Percentiles rank a stretch among this genome's conserved stretches.
Evolutionary conservation across 2,113 vertebrate species (phyloP).

Genomic region (Aramus guarauna): DNA sequence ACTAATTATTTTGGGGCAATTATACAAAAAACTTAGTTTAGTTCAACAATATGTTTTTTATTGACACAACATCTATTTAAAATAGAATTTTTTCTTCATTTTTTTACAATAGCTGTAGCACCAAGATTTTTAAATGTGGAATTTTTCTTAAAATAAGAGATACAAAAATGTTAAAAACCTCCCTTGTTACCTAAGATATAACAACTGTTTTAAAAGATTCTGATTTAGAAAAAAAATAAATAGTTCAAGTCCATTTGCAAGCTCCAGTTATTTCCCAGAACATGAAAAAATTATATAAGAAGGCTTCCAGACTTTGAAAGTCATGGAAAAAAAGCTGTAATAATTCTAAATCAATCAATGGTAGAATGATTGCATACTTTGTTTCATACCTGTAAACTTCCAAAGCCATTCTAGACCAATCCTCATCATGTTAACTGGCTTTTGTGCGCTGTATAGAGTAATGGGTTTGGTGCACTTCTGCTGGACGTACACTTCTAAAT

Average conservation of each 20-base stretch:
- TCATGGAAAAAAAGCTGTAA: background rate
- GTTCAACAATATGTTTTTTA: background rate
- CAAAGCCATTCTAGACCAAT: conserved; percentile 94
- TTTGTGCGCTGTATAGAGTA: conserved; percentile 88
- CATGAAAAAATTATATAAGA: background rate
- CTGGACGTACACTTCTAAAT: conserved; percentile 93
- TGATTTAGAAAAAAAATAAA: background rate
- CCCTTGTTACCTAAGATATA: background rate
- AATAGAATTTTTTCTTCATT: background rate
- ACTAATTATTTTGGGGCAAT: background rate
- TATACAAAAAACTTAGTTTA: background rate
- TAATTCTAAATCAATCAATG: background rate
- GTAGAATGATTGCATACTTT: background rate
- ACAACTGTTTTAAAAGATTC: background rate
- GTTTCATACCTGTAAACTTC: conserved; percentile 84
- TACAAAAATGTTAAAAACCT: background rate
- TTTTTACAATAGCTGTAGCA: background rate
- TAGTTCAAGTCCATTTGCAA: background rate
- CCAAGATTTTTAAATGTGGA: background rate
- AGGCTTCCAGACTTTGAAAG: background rate
- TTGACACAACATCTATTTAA: background rate
- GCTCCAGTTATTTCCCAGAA: background rate
- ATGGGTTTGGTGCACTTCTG: conserved; percentile 89
- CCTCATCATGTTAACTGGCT: conserved; percentile 83
- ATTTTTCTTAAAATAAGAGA: background rate